Evolutionary conservation across 1,140 invertebrate species (phyloP).

Genomic region (Helicoverpa zea): DNA sequence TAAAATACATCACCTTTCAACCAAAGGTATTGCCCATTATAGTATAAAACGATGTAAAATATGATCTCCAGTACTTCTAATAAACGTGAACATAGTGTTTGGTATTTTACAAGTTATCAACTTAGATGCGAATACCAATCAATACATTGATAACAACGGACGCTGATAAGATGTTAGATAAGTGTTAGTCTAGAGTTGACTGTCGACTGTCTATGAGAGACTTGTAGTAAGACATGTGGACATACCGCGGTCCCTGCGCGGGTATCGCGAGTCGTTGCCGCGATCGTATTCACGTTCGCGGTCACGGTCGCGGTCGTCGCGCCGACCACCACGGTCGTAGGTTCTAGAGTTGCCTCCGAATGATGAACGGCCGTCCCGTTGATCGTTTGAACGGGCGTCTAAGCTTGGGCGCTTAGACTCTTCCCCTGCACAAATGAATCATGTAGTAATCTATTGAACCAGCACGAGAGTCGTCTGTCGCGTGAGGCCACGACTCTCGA

Average conservation of each 20-base stretch:
- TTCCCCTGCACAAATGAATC: conserved; percentile 76
- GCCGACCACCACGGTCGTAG: conserved; percentile 86
- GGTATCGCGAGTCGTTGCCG: conserved; percentile 82
- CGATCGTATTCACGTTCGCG: conserved; percentile 86
- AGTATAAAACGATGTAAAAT: not conserved
- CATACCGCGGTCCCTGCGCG: conserved; percentile 82
- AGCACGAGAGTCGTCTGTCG: not conserved
- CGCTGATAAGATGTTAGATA: conserved; percentile 29
- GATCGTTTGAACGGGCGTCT: conserved; percentile 83
- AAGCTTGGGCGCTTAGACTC: conserved; percentile 86
- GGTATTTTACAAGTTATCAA: conserved; percentile 1
- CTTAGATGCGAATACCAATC: conserved; percentile 23
- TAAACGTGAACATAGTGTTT: conserved; percentile 16
- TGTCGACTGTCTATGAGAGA: conserved; percentile 2
- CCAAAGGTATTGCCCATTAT: conserved; percentile 3
- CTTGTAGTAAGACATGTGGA: conserved; percentile 12
- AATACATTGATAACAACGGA: conserved; percentile 21
- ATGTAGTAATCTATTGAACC: conserved; percentile 9
- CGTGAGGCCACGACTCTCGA: conserved; percentile 1
- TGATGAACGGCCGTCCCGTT: conserved; percentile 86
- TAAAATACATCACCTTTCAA: not conserved
- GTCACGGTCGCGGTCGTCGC: conserved; percentile 87
- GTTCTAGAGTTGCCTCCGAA: conserved; percentile 85
- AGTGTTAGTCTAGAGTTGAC: conserved; percentile 8
- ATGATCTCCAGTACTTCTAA: conserved; percentile 29